phyloP scores from a whole-genome alignment of 2,797 vertebrate species.

The Gymnoscopelus microlampas region DNA sequence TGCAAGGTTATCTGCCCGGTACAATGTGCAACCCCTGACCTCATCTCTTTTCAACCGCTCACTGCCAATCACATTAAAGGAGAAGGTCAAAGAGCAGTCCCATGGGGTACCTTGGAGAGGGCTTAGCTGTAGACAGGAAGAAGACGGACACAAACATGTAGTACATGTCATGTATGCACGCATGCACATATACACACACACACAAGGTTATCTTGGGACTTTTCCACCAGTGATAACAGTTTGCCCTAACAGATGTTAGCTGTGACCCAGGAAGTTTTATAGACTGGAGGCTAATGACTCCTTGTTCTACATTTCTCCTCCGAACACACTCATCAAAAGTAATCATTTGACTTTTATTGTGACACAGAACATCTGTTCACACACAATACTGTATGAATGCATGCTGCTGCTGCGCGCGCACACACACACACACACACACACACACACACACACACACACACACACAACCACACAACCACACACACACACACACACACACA shows the following conservation, averaged over 20 bases:
- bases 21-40: slow-evolving; percentile 50
- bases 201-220: neutral
- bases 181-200: slow-evolving; percentile 16
- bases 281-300: neutral
- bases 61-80: slow-evolving; percentile 39
- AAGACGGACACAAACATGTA: neutral
- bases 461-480: neutral
- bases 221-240: neutral
- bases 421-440: neutral
- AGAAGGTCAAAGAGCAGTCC: neutral
- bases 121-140: slow-evolving; percentile 16
- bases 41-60: slow-evolving; percentile 32
- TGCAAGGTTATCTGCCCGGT: slow-evolving; percentile 51
- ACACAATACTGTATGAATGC: no score
- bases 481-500: slow-evolving; percentile 1
- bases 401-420: neutral
- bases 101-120: slow-evolving; percentile 1
- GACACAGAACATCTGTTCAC: slow-evolving; percentile 38
- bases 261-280: slow-evolving; percentile 16
- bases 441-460: slow-evolving; percentile 1
- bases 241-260: neutral
- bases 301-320: slow-evolving; percentile 26
- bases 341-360: slow-evolving; percentile 40
- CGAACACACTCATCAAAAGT: slow-evolving; percentile 16
- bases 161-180: slow-evolving; percentile 6